Evolutionary conservation across 1,140 invertebrate species (phyloP).

Genomic region (Calliopsis andreniformis): DNA sequence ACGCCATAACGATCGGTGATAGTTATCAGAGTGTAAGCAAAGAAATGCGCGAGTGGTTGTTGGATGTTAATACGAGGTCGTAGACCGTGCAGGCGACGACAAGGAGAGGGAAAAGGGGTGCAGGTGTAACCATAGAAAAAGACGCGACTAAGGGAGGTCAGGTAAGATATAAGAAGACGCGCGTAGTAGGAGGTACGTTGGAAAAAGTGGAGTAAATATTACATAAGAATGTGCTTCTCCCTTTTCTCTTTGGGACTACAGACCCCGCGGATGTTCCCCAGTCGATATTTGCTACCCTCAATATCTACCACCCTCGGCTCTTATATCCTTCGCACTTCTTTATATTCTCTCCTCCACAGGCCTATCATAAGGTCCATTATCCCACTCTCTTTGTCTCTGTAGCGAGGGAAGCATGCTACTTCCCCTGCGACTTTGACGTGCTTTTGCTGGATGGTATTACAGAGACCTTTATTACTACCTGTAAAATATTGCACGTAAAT

Average conservation of each 20-base stretch:
- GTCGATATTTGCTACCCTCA: constrained; percentile 75
- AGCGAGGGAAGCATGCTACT: constrained; percentile 14
- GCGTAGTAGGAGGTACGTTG: not conserved
- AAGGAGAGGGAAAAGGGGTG: constrained; percentile 24
- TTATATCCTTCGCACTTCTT: constrained; percentile 11
- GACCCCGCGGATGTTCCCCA: constrained; percentile 67
- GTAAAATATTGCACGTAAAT: too few relatives aligned
- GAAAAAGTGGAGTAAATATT: constrained; percentile 72
- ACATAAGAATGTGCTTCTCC: constrained; percentile 73
- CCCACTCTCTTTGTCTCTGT: constrained; percentile 1
- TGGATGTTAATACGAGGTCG: constrained; percentile 55
- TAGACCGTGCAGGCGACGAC: constrained; percentile 31
- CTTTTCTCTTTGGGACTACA: constrained; percentile 67
- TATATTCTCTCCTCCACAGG: constrained; percentile 10
- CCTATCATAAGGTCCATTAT: constrained; percentile 43
- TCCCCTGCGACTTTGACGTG: too few relatives aligned
- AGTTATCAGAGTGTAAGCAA: constrained; percentile 61
- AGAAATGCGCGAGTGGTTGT: constrained; percentile 48
- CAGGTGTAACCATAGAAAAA: constrained; percentile 1
- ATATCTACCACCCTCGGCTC: constrained; percentile 52
- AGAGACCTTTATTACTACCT: too few relatives aligned
- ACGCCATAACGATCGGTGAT: constrained; percentile 57
- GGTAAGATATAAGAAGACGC: constrained; percentile 25
- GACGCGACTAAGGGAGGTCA: constrained; percentile 4
- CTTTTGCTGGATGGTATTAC: too few relatives aligned